phyloP scores from a whole-genome alignment of 1,140 invertebrate genomes.

The Archivesica marissinica region DNA sequence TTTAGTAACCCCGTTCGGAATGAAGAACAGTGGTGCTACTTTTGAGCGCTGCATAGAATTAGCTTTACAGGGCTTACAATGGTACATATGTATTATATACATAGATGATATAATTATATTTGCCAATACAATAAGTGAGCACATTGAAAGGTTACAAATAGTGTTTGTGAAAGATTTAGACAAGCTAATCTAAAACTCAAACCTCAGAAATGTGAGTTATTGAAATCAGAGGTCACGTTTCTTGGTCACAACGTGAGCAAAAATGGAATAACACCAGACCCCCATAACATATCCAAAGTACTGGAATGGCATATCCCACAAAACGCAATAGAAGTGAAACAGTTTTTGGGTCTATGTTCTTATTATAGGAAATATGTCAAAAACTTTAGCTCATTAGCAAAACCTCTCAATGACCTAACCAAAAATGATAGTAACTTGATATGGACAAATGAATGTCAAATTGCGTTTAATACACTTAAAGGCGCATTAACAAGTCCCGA shows the following conservation, averaged over 20 bases:
- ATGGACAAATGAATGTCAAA: slow-evolving; percentile 21
- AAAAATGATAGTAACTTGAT: not conserved
- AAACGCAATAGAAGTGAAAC: slow-evolving; percentile 20
- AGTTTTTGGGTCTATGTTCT: slow-evolving; percentile 4
- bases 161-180: slow-evolving; percentile 1
- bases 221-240: not conserved
- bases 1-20: slow-evolving; percentile 68
- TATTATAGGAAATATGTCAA: slow-evolving; percentile 19
- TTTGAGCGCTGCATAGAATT: slow-evolving; percentile 60
- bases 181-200: slow-evolving; percentile 13
- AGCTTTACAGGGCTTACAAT: slow-evolving; percentile 10
- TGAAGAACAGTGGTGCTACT: slow-evolving; percentile 62
- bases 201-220: not conserved
- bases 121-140: not conserved
- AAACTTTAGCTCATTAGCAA: slow-evolving; percentile 1
- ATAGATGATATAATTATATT: slow-evolving; percentile 22
- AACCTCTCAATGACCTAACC: not conserved
- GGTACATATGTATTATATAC: slow-evolving; percentile 21
- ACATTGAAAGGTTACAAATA: not conserved
- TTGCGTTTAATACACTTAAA: not conserved
- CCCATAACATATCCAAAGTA: not conserved
- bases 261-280: not conserved
- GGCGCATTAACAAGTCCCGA: no score
- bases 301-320: not conserved
- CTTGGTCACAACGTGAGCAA: not conserved